Evolutionary conservation across 2,113 vertebrate genomes (phyloP).

Genomic region (Sceloporus undulatus): DNA sequence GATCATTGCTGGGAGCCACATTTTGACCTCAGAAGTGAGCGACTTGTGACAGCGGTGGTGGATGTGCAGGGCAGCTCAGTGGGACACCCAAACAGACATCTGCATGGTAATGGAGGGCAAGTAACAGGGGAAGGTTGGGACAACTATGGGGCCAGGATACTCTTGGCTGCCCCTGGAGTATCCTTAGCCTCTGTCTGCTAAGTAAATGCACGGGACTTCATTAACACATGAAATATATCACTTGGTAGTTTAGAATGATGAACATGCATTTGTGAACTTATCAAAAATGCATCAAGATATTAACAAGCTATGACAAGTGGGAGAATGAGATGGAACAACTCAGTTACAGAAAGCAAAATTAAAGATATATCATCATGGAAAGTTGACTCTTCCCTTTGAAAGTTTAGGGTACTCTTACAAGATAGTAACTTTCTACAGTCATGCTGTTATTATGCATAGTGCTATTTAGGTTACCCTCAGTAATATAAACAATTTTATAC

Average conservation of each 20-base stretch:
- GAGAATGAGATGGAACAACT: neutral
- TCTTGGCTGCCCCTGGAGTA: too few species aligned
- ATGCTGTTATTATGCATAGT: neutral
- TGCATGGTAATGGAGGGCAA: too few species aligned
- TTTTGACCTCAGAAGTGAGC: too few species aligned
- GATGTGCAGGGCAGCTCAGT: too few species aligned
- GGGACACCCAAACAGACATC: too few species aligned
- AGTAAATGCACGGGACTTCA: neutral
- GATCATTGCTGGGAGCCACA: too few species aligned
- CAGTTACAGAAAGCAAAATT: neutral
- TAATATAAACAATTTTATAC: neutral
- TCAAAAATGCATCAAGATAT: neutral
- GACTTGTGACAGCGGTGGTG: too few species aligned
- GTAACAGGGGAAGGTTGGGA: too few species aligned
- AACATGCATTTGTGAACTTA: neutral
- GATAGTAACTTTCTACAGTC: neutral
- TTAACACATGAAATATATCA: neutral
- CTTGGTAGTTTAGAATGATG: neutral
- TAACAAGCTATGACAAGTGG: neutral
- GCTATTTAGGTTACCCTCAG: neutral
- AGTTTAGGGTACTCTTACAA: neutral
- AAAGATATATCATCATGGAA: neutral
- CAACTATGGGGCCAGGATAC: too few species aligned
- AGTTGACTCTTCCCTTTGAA: neutral
- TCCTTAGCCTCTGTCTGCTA: neutral